Conservation (phyloP, 2,888 invertebrate genomes). For the Luffia ferchaultella region DNA sequence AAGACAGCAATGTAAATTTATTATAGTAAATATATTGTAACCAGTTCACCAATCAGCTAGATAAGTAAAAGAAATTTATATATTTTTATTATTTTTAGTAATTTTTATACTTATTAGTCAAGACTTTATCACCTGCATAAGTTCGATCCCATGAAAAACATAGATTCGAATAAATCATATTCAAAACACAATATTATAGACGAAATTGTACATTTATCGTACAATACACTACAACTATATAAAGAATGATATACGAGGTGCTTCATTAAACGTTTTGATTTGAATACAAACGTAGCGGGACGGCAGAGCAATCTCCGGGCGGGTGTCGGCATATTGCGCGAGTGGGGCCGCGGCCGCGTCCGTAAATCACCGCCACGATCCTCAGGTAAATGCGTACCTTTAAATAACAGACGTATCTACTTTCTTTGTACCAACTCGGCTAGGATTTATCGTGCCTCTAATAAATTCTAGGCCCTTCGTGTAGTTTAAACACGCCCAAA, state of each 20-base stretch:
- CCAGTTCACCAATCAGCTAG: too few relatives aligned
- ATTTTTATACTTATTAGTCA: too few relatives aligned
- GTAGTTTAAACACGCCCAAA: too few relatives aligned
- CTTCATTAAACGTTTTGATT: not conserved
- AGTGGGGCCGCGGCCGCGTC: not conserved
- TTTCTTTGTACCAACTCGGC: not conserved
- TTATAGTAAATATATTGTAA: too few relatives aligned
- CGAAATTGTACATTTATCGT: too few relatives aligned
- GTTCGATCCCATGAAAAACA: too few relatives aligned
- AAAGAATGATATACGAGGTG: not conserved
- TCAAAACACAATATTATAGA: not conserved
- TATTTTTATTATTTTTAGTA: too few relatives aligned
- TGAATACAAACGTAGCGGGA: not conserved
- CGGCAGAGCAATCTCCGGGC: not conserved
- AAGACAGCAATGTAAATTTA: too few relatives aligned
- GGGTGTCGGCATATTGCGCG: too few relatives aligned
- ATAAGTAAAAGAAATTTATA: too few relatives aligned
- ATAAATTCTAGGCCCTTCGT: not conserved
- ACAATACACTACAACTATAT: too few relatives aligned
- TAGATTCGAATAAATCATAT: not conserved
- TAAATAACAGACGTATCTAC: not conserved
- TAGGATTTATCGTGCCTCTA: not conserved
- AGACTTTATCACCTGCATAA: too few relatives aligned
- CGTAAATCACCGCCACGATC: not conserved
- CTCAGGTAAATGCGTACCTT: not conserved